These are phyloP conservation scores for Hyla sarda DNA, from an alignment of 2,113 vertebrate species.

Conservation along the genomic window DNA sequence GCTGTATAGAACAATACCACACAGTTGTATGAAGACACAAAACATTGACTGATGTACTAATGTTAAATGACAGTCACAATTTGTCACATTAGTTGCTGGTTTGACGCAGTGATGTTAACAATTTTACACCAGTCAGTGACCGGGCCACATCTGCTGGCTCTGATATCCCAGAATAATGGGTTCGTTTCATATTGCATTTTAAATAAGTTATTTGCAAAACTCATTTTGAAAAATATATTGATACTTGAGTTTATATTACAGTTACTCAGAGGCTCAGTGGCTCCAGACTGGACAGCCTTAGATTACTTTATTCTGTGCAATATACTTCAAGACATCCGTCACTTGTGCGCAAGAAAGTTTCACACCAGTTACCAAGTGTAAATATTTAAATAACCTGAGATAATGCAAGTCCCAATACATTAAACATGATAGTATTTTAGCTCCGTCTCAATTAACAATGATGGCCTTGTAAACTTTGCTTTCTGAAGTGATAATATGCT, in stretches of 20 bases:
- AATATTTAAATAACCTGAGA: conserved; percentile 37
- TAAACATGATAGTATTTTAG: conserved; percentile 46
- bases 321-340: conserved; percentile 33
- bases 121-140: neutral
- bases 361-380: conserved; percentile 47
- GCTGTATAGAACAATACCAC: neutral
- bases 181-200: neutral
- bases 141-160: neutral
- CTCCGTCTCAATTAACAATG: conserved; percentile 51
- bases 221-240: conserved; percentile 5
- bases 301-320: conserved; percentile 10
- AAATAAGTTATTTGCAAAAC: conserved; percentile 13
- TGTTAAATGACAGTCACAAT: neutral
- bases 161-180: neutral
- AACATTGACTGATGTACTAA: neutral
- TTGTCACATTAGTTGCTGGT: conserved; percentile 15
- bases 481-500: conserved; percentile 48
- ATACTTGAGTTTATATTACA: neutral
- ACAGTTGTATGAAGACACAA: neutral
- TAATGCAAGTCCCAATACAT: conserved; percentile 26
- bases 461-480: conserved; percentile 38
- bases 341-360: conserved; percentile 23
- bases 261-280: neutral
- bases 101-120: neutral
- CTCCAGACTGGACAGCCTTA: neutral